phyloP scores from a whole-genome alignment of 1,140 invertebrate genomes.

The Chelonus insularis region DNA sequence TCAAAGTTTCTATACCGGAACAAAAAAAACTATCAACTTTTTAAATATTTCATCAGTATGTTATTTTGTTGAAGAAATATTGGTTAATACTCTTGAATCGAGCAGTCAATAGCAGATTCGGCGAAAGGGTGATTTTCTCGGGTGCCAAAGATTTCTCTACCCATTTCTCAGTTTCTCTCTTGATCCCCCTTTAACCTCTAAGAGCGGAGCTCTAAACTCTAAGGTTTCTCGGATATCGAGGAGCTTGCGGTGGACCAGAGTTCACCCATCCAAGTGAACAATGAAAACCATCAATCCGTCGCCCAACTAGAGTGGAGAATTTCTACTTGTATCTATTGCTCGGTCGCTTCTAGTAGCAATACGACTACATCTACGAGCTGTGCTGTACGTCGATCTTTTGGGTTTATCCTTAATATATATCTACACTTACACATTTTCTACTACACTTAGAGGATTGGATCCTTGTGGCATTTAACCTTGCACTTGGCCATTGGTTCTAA shows the following conservation, averaged over 20 bases:
- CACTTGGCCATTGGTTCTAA: conserved; percentile 20
- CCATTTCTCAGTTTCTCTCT: background rate
- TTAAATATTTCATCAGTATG: too few species aligned
- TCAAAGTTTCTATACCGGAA: too few species aligned
- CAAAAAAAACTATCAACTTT: too few species aligned
- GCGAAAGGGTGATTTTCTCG: background rate
- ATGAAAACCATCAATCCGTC: conserved; percentile 32
- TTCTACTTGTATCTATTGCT: conserved; percentile 5
- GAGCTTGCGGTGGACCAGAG: conserved; percentile 19
- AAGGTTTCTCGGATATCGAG: conserved; percentile 18
- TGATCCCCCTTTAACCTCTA: conserved; percentile 11
- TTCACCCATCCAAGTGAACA: conserved; percentile 27
- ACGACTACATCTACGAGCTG: background rate
- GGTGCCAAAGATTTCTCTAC: background rate
- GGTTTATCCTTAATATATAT: background rate
- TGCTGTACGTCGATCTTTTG: background rate
- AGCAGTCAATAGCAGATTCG: background rate
- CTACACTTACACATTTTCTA: background rate
- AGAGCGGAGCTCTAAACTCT: background rate
- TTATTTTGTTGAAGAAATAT: background rate
- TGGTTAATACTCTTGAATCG: too few species aligned
- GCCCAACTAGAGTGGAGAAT: conserved; percentile 8
- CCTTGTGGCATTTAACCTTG: conserved; percentile 18
- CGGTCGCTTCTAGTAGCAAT: background rate
- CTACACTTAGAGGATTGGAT: conserved; percentile 1